These are phyloP conservation scores for Mormyrus iriodes DNA, from an alignment of 2,113 vertebrate genomes.

Conservation along the genomic window DNA sequence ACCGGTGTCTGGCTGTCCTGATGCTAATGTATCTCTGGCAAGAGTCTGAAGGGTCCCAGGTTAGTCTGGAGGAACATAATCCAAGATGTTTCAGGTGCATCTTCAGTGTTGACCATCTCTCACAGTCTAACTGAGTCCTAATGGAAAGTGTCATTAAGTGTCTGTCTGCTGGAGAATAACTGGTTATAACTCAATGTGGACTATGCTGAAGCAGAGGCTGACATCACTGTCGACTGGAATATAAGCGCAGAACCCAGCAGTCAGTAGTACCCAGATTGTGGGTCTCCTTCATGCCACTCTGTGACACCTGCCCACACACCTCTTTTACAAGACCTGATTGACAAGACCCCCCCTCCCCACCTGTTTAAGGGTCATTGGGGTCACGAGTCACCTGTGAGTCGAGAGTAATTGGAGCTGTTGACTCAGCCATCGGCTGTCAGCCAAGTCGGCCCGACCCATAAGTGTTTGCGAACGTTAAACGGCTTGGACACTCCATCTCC, in stretches of 20 bases:
- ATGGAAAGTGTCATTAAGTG: neutral
- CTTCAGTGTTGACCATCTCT: neutral
- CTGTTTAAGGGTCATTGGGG: neutral
- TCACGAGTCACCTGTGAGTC: neutral
- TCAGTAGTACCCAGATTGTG: neutral
- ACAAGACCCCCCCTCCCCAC: neutral
- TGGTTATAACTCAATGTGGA: neutral
- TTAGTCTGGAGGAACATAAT: neutral
- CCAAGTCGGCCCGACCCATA: neutral
- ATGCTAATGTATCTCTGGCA: neutral
- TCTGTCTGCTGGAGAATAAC: neutral
- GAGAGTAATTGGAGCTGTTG: neutral
- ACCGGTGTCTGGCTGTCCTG: neutral
- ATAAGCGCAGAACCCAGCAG: neutral
- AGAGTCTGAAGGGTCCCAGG: neutral
- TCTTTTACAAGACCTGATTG: neutral
- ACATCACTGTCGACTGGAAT: neutral
- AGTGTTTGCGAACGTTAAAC: neutral
- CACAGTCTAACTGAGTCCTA: neutral
- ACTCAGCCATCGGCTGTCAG: neutral
- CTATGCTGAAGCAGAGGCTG: neutral
- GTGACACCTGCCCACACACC: neutral
- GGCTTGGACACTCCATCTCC: neutral
- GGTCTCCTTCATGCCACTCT: neutral
- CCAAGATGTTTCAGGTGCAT: neutral